Conservation (phyloP, 2,113 vertebrate species). For the Poeciliopsis occidentalis region DNA sequence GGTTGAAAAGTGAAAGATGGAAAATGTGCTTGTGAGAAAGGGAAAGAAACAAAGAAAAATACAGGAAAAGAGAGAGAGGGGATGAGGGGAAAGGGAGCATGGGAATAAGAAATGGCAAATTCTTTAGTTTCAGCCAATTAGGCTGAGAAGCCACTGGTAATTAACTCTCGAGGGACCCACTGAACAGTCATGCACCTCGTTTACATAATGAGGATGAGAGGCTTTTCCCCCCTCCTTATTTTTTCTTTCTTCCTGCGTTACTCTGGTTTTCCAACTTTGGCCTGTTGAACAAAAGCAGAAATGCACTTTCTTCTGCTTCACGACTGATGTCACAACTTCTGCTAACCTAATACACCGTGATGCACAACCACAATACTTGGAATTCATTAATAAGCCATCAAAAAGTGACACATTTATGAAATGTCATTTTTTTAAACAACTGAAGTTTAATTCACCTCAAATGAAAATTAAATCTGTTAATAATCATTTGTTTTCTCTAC, state of each 20-base stretch:
- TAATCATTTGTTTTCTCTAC: too few relatives aligned
- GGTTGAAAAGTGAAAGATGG: constrained; percentile 50
- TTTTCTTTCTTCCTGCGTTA: constrained; percentile 45
- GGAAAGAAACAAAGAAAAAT: constrained; percentile 46
- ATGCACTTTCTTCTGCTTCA: constrained; percentile 21
- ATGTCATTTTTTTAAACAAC: neutral
- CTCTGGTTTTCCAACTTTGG: constrained; percentile 56
- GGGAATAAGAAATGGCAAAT: constrained; percentile 80
- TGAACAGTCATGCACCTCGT: constrained; percentile 82
- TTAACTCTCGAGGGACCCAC: constrained; percentile 81
- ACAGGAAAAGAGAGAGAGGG: constrained; percentile 40
- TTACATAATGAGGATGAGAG: constrained; percentile 83
- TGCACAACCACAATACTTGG: neutral
- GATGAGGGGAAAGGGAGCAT: constrained; percentile 50
- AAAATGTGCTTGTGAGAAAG: constrained; percentile 49
- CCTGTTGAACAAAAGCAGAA: constrained; percentile 66
- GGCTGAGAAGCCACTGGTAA: constrained; percentile 82
- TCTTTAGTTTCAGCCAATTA: constrained; percentile 85
- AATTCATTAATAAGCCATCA: neutral
- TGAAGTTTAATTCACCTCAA: too few relatives aligned
- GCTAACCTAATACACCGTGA: constrained; percentile 4
- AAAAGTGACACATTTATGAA: too few relatives aligned
- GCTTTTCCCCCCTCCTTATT: constrained; percentile 48
- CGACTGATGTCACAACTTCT: constrained; percentile 35
- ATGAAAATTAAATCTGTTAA: too few relatives aligned